Base-by-base conservation (phyloP, 2,797 vertebrate genomes). In the Pseudochromis fuscus region DNA sequence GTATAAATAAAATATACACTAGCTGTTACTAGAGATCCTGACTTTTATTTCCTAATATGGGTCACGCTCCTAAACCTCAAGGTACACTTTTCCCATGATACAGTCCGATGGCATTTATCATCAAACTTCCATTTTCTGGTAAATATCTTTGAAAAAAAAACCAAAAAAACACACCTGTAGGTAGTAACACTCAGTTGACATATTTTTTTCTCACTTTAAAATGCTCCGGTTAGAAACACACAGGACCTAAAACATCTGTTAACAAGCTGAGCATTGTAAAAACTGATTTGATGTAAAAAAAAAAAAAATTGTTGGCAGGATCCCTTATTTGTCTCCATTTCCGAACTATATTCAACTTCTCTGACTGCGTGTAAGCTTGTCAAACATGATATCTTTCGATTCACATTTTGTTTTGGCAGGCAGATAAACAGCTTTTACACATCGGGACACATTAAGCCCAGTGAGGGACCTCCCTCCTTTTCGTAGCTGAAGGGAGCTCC, bases 381-480 rank as follows among this genome's bases (percentile, higher is more conserved):
- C 38, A 51, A 53, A 52, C 66, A 33, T 30, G 44, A 53, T 31
- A 60, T 56, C 58, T 58, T 46, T 45, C 57, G 5, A 25, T 71
- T 67, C 7, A 27, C 44, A 62, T 48, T 60, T 61, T 72, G 52
- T 76, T 83, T 72, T 82, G 77, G 71, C 55, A 69, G 67, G 24
- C 60, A 67, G 80, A 86, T 12, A 56, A 84, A 83, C 79, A 74
- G 78, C 83, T 88, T 84, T 87, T 82, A 72, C 75, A 62, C 60
- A 74, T 2, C 0, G 28, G 24, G 49, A 63, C 74, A 25, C 56
- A 67, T 57, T 73, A 59, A 71, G 69, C 42, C 45, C 2, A 16
- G 16, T 18, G 48, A 53, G 64, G 64, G 58, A 72, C 44, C 44
- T 73, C 66, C 77, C 71, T 72, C 49, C 16, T 66, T 53, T 70